phyloP scores from a whole-genome alignment of 1,140 invertebrate genomes.

The Archivesica marissinica region DNA sequence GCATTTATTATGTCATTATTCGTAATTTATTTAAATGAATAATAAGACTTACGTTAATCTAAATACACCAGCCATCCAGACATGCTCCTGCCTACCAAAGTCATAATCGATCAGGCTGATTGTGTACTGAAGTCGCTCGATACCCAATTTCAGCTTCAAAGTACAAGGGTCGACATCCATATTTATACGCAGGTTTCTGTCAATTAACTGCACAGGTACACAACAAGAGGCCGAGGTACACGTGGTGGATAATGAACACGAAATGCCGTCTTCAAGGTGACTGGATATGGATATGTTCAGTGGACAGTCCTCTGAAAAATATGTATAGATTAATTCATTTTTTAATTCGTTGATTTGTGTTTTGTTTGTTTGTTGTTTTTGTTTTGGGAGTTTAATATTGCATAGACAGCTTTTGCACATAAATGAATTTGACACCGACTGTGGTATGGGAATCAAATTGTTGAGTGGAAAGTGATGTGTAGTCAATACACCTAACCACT shows the following conservation, averaged over 20 bases:
- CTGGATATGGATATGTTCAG: not conserved
- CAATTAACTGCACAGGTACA: not conserved
- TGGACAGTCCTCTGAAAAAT: conserved; percentile 16
- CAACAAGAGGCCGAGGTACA: conserved; percentile 9
- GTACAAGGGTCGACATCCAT: conserved; percentile 52
- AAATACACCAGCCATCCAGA: conserved; percentile 32
- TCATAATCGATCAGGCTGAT: conserved; percentile 36
- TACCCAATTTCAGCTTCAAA: conserved; percentile 34
- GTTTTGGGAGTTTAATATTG: no score
- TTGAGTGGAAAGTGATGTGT: no score
- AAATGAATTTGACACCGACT: no score
- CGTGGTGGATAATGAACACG: not conserved
- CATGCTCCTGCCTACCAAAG: conserved; percentile 37
- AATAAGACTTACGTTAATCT: conserved; percentile 3
- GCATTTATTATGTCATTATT: no score
- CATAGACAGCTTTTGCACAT: no score
- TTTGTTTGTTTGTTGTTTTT: no score
- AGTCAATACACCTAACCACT: no score
- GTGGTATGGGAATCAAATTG: no score
- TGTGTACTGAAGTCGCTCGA: conserved; percentile 50
- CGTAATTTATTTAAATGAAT: no score
- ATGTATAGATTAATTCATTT: no score
- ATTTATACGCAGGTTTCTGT: not conserved
- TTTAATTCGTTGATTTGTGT: no score
- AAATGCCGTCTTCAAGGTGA: not conserved